Percentiles rank a stretch among this genome's conserved stretches.
Evolutionary conservation across 2,797 vertebrate genomes (phyloP).

Genomic region (Chaetophractus vellerosus): DNA sequence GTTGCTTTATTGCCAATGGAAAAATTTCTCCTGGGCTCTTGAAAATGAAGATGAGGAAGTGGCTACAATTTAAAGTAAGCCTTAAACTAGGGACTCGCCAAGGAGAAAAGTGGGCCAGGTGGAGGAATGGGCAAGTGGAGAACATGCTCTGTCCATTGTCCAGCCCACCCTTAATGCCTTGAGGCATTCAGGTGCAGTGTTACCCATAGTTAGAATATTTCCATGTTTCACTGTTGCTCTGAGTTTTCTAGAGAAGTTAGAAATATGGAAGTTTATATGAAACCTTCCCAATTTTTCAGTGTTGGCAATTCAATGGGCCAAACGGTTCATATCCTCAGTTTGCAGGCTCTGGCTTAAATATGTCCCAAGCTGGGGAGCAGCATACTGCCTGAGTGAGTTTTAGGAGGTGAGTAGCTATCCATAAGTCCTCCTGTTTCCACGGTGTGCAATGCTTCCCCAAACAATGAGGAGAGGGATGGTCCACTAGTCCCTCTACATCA

Average conservation of each 20-base stretch:
- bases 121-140: accelerated
- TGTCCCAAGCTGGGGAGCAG: not conserved
- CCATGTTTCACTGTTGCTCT: not conserved
- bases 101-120: not conserved
- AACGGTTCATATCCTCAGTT: not conserved
- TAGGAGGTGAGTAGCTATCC: not conserved
- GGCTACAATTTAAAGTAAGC: slow-evolving; percentile 36
- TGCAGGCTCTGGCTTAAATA: not conserved
- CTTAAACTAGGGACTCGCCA: not conserved
- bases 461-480: not conserved
- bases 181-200: not conserved
- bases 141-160: not conserved
- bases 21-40: slow-evolving; percentile 51
- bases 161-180: accelerated
- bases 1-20: slow-evolving; percentile 56
- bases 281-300: not conserved
- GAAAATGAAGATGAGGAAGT: slow-evolving; percentile 50
- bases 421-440: not conserved
- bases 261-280: slow-evolving; percentile 3
- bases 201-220: not conserved
- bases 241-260: not conserved
- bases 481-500: too few species aligned
- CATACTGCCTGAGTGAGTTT: not conserved
- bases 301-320: not conserved
- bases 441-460: not conserved